phyloP scores from a whole-genome alignment of 35 echinoderm and acorn worm species.

The Lytechinus pictus region DNA sequence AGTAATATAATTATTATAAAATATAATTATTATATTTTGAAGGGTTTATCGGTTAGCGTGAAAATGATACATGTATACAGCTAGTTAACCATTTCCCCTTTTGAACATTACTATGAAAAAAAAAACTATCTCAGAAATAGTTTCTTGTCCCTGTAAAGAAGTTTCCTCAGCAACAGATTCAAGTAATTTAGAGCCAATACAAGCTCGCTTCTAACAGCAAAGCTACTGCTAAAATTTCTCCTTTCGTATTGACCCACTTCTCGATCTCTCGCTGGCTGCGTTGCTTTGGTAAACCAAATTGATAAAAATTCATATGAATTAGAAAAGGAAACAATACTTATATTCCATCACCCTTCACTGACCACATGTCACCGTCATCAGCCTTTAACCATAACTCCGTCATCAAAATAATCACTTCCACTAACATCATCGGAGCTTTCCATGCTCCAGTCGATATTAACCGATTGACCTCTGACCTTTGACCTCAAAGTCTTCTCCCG shows the following conservation, averaged over 20 bases:
- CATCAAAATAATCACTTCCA: neutral
- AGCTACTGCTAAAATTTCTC: neutral
- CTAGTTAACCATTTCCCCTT: too few species aligned
- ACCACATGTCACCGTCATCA: neutral
- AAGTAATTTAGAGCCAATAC: neutral
- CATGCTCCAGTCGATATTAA: neutral
- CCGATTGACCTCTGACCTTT: constrained; percentile 11
- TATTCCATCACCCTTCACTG: neutral
- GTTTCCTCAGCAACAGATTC: neutral
- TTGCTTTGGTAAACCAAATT: neutral
- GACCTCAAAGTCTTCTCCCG: neutral
- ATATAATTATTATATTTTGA: too few species aligned
- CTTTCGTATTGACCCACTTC: neutral
- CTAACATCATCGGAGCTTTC: neutral
- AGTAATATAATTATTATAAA: too few species aligned
- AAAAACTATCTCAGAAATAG: too few species aligned
- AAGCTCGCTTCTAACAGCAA: neutral
- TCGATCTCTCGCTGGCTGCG: neutral
- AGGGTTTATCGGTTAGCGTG: too few species aligned
- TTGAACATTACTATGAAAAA: too few species aligned
- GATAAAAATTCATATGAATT: neutral
- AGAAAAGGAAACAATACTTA: neutral
- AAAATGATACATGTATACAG: too few species aligned
- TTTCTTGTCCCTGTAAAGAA: neutral
- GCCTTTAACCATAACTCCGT: neutral